Conservation (phyloP, 64 coral and sea anemone species). For the Anthopleura sola region DNA sequence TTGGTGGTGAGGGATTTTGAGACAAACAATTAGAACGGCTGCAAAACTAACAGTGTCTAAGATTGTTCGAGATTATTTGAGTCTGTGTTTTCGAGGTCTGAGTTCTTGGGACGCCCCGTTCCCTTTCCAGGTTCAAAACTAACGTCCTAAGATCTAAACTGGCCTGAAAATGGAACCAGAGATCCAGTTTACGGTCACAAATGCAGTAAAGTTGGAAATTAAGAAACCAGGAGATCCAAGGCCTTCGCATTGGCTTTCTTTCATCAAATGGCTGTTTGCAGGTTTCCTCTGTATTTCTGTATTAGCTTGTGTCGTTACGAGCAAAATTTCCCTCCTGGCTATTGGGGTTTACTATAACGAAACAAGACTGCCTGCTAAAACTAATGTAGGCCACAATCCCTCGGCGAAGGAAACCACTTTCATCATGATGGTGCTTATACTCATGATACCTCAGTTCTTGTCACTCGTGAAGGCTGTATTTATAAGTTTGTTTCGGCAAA, state of each 20-base stretch:
- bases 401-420: constrained; percentile 24
- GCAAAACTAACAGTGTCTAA: no score
- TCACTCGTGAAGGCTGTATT: constrained; percentile 11
- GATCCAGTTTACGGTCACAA: constrained; percentile 8
- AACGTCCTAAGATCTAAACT: neutral
- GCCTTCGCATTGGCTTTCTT: constrained; percentile 42
- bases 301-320: constrained; percentile 62
- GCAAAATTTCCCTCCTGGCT: constrained; percentile 73
- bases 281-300: constrained; percentile 45
- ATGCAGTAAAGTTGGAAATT: constrained; percentile 48
- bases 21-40: no score
- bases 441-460: constrained; percentile 53
- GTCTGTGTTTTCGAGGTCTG: no score
- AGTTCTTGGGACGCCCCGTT: no score
- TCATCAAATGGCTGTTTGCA: constrained; percentile 61
- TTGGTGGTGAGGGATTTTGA: no score
- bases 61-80: no score
- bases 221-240: constrained; percentile 57
- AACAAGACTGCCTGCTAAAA: neutral
- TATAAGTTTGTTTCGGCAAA: constrained; percentile 20
- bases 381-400: neutral
- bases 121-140: neutral
- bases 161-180: neutral
- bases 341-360: constrained; percentile 6
- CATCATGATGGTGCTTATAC: constrained; percentile 48